A percentile compares a stretch with the other conserved stretches of the same genome.
Evolutionary conservation across 2,113 vertebrate genomes (phyloP).

Genomic region (Macquaria australasica): DNA sequence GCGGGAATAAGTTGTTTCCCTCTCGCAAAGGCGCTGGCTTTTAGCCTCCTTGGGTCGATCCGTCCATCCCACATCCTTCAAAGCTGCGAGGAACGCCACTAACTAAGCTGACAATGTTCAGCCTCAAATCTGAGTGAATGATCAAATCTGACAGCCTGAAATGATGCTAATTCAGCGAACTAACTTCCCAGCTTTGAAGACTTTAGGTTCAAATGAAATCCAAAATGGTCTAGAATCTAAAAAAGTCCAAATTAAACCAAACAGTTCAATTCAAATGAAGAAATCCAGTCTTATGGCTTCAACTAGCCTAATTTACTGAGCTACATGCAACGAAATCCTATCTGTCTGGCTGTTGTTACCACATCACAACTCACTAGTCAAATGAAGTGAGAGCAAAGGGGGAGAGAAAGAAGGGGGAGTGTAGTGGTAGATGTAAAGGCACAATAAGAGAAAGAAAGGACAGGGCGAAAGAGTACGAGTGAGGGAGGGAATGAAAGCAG

Average conservation of each 20-base stretch:
- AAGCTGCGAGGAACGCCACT: neutral
- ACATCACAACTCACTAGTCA: slow-evolving; percentile 32
- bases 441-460: slow-evolving; percentile 44
- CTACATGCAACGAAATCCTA: neutral
- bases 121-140: neutral
- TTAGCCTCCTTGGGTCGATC: slow-evolving; percentile 70
- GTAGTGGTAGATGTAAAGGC: slow-evolving; percentile 25
- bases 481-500: slow-evolving; percentile 57
- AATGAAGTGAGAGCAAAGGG: slow-evolving; percentile 57
- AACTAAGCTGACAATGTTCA: slow-evolving; percentile 8
- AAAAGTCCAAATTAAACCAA: neutral
- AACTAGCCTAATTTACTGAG: neutral
- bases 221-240: neutral
- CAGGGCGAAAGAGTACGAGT: neutral
- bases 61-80: slow-evolving; percentile 77
- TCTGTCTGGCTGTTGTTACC: slow-evolving; percentile 15
- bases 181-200: neutral
- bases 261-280: neutral
- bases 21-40: slow-evolving; percentile 32
- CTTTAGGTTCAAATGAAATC: neutral
- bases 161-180: slow-evolving; percentile 22
- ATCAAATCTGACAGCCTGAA: slow-evolving; percentile 36
- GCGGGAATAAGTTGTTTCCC: slow-evolving; percentile 51
- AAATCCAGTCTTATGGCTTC: neutral
- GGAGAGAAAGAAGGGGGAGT: slow-evolving; percentile 15